Percentiles rank a stretch among this genome's conserved stretches.
Evolutionary conservation across 1,140 invertebrate genomes (phyloP).

Genomic region (Tetramorium parvispinum): DNA sequence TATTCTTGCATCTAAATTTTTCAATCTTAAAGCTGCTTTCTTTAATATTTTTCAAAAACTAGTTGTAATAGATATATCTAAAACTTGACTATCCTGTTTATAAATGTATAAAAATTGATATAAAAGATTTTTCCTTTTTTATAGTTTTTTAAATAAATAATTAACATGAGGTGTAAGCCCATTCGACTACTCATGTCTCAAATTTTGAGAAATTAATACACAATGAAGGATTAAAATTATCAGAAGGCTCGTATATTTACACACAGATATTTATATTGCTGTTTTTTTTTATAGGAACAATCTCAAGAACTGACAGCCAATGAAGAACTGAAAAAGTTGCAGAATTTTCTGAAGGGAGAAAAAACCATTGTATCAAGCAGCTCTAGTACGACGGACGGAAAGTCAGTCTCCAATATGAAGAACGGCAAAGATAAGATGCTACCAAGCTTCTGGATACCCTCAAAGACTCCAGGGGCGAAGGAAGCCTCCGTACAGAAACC

Average conservation of each 20-base stretch:
- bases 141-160: no score
- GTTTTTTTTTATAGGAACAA: constrained; percentile 83
- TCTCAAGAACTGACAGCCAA: constrained; percentile 88
- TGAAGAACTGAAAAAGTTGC: constrained; percentile 90
- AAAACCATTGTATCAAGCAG: constrained; percentile 88
- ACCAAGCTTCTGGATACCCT: constrained; percentile 99
- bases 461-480: constrained; percentile 95
- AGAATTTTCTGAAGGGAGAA: constrained; percentile 92
- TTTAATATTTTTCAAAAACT: no score
- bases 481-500: constrained; percentile 92
- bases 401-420: constrained; percentile 92
- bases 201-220: no score
- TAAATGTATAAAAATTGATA: no score
- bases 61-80: no score
- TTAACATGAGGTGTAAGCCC: no score
- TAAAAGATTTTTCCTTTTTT: no score
- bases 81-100: no score
- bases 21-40: no score
- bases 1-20: no score
- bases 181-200: no score
- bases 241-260: not conserved
- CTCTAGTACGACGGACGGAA: constrained; percentile 64
- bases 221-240: not conserved
- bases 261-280: not conserved
- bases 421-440: constrained; percentile 90